Evolutionary conservation across 2,113 vertebrate genomes (phyloP).

Genomic region (Sander vitreus): DNA sequence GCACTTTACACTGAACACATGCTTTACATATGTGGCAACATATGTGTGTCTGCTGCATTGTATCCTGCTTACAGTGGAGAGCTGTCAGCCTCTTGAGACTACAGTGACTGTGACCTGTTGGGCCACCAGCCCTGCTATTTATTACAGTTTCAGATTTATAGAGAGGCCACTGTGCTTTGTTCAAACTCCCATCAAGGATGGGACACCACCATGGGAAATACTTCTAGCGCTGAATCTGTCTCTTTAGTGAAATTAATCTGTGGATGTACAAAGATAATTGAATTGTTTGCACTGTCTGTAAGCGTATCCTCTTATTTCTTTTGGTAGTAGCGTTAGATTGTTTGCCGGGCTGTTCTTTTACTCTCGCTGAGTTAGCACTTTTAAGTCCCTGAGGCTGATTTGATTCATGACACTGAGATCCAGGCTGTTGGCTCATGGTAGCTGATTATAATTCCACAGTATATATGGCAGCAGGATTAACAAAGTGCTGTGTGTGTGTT

Average conservation of each 20-base stretch:
- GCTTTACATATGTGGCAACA: not conserved
- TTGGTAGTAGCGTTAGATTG: not conserved
- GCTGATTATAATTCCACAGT: slow-evolving; percentile 60
- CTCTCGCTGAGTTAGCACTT: slow-evolving; percentile 38
- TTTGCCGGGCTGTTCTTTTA: not conserved
- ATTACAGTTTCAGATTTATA: slow-evolving; percentile 2
- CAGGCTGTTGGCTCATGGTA: slow-evolving; percentile 33
- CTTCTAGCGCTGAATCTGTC: not conserved
- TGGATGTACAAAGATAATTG: not conserved
- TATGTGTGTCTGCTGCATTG: not conserved
- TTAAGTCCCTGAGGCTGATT: slow-evolving; percentile 33
- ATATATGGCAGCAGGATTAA: slow-evolving; percentile 59
- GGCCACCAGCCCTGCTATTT: not conserved
- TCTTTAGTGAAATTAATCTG: not conserved
- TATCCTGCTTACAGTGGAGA: not conserved
- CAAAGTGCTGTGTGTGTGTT: slow-evolving; percentile 33
- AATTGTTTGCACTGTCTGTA: not conserved
- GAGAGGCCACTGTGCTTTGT: not conserved
- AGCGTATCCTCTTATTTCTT: not conserved
- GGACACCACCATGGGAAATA: not conserved
- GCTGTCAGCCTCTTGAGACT: slow-evolving; percentile 2
- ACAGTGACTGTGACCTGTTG: slow-evolving; percentile 18
- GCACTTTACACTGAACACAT: not conserved
- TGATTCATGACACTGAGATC: slow-evolving; percentile 43
- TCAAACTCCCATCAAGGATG: not conserved